Percentiles rank a stretch among this genome's conserved stretches.
phyloP scores from a whole-genome alignment of 2,797 vertebrate genomes.

The Crenichthys baileyi region DNA sequence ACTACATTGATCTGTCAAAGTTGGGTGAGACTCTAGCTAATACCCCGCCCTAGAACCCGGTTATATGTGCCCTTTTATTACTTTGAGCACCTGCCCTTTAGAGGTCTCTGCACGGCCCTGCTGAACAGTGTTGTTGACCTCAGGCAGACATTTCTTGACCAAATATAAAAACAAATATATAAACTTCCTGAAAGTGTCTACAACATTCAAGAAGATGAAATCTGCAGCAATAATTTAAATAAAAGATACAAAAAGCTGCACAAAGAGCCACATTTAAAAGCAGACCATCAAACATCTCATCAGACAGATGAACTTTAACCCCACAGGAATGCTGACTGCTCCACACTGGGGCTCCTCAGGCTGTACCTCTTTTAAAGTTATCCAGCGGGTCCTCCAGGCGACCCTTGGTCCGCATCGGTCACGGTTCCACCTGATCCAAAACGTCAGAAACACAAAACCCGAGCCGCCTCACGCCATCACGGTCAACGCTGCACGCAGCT shows the following conservation, averaged over 20 bases:
- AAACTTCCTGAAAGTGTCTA: not conserved
- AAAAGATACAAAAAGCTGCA: not conserved
- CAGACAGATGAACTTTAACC: not conserved
- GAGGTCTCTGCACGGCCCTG: too few species aligned
- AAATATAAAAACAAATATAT: too few species aligned
- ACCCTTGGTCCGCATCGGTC: slow-evolving; percentile 75
- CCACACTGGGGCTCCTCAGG: not conserved
- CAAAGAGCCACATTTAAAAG: slow-evolving; percentile 1
- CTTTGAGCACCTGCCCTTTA: too few species aligned
- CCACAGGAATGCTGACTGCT: not conserved
- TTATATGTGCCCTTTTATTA: too few species aligned
- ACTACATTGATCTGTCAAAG: too few species aligned
- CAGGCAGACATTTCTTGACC: too few species aligned
- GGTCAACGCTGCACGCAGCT: not conserved
- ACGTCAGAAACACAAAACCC: slow-evolving; percentile 21
- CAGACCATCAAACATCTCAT: not conserved
- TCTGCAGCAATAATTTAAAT: not conserved
- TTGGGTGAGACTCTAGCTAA: too few species aligned
- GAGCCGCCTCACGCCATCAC: slow-evolving; percentile 54
- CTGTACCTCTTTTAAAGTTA: slow-evolving; percentile 71
- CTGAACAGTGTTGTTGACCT: too few species aligned
- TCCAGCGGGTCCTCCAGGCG: slow-evolving; percentile 51
- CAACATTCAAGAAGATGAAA: not conserved
- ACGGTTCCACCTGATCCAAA: slow-evolving; percentile 19
- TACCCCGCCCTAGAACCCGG: too few species aligned